Percentiles rank a stretch among this genome's conserved stretches.
Conservation (phyloP, 2,888 invertebrate species). For the Agonopterix alstromeriana region DNA sequence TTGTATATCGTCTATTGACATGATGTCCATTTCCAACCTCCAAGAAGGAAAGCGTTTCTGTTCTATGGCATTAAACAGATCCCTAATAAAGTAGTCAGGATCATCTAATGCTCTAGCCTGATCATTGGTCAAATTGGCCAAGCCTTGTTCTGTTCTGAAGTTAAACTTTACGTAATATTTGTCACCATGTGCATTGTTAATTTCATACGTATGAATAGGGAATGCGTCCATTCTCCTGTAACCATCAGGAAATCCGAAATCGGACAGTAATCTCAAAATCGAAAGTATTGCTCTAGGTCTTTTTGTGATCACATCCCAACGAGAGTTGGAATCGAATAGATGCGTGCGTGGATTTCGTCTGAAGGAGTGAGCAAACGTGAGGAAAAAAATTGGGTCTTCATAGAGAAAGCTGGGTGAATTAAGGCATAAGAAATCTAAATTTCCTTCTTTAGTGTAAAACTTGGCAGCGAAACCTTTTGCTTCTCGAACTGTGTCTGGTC, state of each 20-base stretch:
- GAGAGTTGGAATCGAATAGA: conserved; percentile 88
- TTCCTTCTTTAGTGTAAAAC: conserved; percentile 92
- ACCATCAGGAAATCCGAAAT: conserved; percentile 93
- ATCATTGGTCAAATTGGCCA: conserved; percentile 82
- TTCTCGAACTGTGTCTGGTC: conserved; percentile 89
- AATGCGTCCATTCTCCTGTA: conserved; percentile 93
- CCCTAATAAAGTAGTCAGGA: conserved; percentile 89
- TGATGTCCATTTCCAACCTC: conserved; percentile 48
- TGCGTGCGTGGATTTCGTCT: conserved; percentile 93
- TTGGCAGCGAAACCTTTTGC: conserved; percentile 92
- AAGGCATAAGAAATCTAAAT: conserved; percentile 91
- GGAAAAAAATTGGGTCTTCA: conserved; percentile 89
- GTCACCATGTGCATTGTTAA: conserved; percentile 84
- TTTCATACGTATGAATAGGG: conserved; percentile 92
- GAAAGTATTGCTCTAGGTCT: conserved; percentile 89
- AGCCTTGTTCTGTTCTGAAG: conserved; percentile 91
- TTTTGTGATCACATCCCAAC: conserved; percentile 91
- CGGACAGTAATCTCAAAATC: conserved; percentile 85
- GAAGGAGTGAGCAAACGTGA: conserved; percentile 91
- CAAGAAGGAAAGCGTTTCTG: conserved; percentile 67
- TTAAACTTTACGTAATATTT: conserved; percentile 91
- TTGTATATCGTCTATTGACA: conserved; percentile 32
- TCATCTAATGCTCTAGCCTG: conserved; percentile 81
- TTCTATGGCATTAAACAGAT: conserved; percentile 90
- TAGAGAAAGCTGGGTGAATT: conserved; percentile 92